Conservation (phyloP, 2,888 invertebrate species). For the Dicycla oo region DNA sequence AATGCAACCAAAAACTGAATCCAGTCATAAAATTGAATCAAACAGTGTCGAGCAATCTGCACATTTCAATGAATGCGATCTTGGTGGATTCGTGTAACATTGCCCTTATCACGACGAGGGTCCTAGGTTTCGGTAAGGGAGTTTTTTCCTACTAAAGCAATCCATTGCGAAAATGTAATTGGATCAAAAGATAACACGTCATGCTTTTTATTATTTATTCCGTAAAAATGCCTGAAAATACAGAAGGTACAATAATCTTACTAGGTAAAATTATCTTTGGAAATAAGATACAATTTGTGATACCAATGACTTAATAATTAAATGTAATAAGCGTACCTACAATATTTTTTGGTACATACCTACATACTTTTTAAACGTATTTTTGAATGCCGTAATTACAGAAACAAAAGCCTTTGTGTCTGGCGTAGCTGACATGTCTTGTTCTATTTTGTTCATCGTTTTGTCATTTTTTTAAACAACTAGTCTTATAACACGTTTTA, state of each 20-base stretch:
- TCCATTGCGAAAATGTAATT: background rate
- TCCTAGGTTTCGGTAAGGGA: too few species aligned
- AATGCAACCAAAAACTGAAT: background rate
- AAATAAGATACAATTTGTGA: slow-evolving; percentile 38
- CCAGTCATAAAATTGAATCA: background rate
- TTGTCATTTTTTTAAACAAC: background rate
- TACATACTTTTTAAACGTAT: slow-evolving; percentile 2
- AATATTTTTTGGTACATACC: slow-evolving; percentile 36
- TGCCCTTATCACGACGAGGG: background rate
- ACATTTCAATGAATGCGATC: background rate
- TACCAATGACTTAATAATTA: slow-evolving; percentile 8
- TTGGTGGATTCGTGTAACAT: background rate
- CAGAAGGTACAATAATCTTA: slow-evolving; percentile 66
- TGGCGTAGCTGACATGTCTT: background rate
- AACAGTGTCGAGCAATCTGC: background rate
- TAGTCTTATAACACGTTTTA: background rate
- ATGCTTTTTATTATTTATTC: slow-evolving; percentile 65
- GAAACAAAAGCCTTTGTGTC: too few species aligned
- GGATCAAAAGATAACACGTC: background rate
- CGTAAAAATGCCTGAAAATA: slow-evolving; percentile 72
- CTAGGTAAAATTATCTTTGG: slow-evolving; percentile 57
- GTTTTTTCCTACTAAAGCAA: background rate
- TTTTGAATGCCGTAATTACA: background rate
- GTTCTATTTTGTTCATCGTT: background rate
- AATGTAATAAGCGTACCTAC: slow-evolving; percentile 13